These are phyloP conservation scores for Drosophila varians DNA, from an alignment of 1,140 invertebrate species.

Conservation along the genomic window DNA sequence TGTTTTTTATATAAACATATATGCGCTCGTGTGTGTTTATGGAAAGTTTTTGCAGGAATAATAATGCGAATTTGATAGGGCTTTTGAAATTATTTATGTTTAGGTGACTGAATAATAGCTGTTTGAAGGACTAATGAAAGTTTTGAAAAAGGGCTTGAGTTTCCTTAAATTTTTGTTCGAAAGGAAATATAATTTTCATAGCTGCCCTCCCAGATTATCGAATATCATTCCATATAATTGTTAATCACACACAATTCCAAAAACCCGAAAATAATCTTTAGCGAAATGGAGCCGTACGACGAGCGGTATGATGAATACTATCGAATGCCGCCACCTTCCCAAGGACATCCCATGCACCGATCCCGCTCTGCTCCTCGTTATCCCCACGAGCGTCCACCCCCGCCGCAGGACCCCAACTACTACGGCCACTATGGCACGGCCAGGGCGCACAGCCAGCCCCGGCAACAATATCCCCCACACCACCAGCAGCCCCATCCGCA, in stretches of 20 bases:
- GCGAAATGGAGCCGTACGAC: slow-evolving; percentile 83
- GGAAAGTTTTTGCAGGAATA: slow-evolving; percentile 64
- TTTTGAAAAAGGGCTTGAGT: neutral
- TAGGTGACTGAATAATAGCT: neutral
- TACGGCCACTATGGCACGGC: neutral
- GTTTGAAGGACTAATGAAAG: neutral
- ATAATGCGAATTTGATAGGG: slow-evolving; percentile 10
- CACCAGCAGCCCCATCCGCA: slow-evolving; percentile 12
- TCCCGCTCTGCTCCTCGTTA: slow-evolving; percentile 73
- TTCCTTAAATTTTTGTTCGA: neutral
- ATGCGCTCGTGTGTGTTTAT: slow-evolving; percentile 75
- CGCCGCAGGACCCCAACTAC: slow-evolving; percentile 19
- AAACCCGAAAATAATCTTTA: slow-evolving; percentile 60
- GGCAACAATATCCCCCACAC: slow-evolving; percentile 1
- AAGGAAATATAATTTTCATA: neutral
- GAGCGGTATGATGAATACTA: slow-evolving; percentile 72
- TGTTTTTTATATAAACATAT: slow-evolving; percentile 21
- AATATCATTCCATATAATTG: slow-evolving; percentile 28
- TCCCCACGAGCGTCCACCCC: slow-evolving; percentile 63
- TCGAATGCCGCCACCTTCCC: slow-evolving; percentile 53
- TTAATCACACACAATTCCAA: slow-evolving; percentile 45
- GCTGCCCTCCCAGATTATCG: neutral
- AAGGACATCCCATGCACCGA: slow-evolving; percentile 57
- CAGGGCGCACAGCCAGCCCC: neutral
- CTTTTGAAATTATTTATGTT: neutral